phyloP scores from a whole-genome alignment of 2,888 invertebrate genomes.

The Synanthedon myopaeformis region DNA sequence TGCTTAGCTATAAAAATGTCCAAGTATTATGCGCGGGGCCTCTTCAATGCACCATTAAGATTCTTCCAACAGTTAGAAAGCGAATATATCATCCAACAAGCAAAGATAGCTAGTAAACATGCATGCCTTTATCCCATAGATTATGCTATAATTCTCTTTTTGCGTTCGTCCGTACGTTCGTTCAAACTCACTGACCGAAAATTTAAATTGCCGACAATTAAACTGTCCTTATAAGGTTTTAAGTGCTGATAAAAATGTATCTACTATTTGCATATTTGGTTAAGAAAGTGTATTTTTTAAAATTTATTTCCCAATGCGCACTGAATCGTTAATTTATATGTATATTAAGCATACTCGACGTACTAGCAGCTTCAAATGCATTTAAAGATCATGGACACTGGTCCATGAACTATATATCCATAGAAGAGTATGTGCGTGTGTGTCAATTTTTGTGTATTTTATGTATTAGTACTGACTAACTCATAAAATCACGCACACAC shows the following conservation, averaged over 20 bases:
- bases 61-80: slow-evolving; percentile 12
- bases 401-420: too few relatives aligned
- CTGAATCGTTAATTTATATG: too few relatives aligned
- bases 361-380: too few relatives aligned
- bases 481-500: too few relatives aligned
- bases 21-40: slow-evolving; percentile 7
- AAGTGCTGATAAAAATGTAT: neutral
- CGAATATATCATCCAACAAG: neutral
- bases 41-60: slow-evolving; percentile 25
- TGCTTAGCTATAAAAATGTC: slow-evolving; percentile 19
- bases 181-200: neutral
- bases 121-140: neutral
- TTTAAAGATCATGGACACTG: too few relatives aligned
- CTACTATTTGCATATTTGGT: neutral
- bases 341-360: too few relatives aligned
- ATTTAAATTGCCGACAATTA: neutral
- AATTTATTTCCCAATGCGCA: too few relatives aligned
- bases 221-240: neutral
- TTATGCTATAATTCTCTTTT: neutral
- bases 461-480: too few relatives aligned
- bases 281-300: neutral
- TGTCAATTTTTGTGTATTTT: too few relatives aligned
- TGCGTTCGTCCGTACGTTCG: neutral
- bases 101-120: neutral
- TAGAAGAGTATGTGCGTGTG: too few relatives aligned